Conservation (phyloP, 2,888 invertebrate genomes). For the Harmothoe impar region DNA sequence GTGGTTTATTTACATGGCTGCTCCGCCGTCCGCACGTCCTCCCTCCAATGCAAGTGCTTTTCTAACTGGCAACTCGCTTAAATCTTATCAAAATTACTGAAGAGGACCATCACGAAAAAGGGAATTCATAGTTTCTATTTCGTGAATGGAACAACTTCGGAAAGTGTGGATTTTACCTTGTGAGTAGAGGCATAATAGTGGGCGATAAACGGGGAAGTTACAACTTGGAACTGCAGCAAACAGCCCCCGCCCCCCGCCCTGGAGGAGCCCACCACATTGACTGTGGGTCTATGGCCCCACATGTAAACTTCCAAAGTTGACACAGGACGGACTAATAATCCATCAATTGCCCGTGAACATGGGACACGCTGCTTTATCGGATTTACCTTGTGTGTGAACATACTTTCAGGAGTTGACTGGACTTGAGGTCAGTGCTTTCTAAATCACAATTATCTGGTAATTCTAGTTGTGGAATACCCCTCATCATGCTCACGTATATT, state of each 20-base stretch:
- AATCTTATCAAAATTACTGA: background rate
- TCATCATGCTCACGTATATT: background rate
- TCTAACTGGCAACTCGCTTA: background rate
- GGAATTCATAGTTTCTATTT: background rate
- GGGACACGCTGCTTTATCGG: background rate
- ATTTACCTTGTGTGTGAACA: conserved; percentile 7
- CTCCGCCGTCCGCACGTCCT: background rate
- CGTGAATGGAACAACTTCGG: background rate
- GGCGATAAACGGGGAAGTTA: background rate
- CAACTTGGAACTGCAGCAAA: conserved; percentile 10
- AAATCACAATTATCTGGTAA: background rate
- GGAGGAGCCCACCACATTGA: background rate
- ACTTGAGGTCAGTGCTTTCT: background rate
- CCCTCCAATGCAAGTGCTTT: background rate
- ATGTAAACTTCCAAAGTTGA: background rate
- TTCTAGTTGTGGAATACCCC: background rate
- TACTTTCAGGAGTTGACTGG: background rate
- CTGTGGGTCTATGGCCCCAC: background rate
- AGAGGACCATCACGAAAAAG: background rate
- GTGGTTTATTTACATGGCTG: conserved; percentile 11
- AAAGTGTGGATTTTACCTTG: background rate
- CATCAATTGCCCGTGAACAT: background rate
- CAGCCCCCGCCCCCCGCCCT: background rate
- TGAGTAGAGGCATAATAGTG: background rate
- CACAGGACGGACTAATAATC: background rate